phyloP scores from a whole-genome alignment of 2,888 invertebrate genomes.

The Rhagonycha fulva region DNA sequence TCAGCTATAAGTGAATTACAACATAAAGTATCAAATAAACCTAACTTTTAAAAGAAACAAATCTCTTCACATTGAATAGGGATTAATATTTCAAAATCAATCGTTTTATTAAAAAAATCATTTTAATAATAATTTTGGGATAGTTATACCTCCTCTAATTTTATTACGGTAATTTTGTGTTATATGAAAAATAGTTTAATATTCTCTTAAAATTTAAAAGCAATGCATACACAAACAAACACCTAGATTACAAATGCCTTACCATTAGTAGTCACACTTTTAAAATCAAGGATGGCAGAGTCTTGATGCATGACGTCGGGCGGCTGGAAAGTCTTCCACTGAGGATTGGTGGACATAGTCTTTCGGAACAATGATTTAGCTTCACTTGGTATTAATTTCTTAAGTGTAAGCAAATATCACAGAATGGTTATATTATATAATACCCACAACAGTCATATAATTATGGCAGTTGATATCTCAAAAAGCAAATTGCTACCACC shows the following conservation, averaged over 20 bases:
- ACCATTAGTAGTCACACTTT: conserved; percentile 68
- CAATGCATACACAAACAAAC: background rate
- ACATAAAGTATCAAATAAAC: background rate
- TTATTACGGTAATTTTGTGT: too few species aligned
- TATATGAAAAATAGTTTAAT: background rate
- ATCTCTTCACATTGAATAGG: too few species aligned
- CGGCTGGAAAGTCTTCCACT: conserved; percentile 91
- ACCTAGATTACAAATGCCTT: conserved; percentile 27
- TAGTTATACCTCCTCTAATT: too few species aligned
- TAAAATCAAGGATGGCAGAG: conserved; percentile 79
- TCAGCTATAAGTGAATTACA: background rate
- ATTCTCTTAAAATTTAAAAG: background rate
- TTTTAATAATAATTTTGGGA: too few species aligned
- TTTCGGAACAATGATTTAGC: conserved; percentile 50
- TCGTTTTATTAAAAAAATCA: too few species aligned
- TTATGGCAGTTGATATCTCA: conserved; percentile 49
- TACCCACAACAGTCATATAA: conserved; percentile 46
- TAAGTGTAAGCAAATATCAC: conserved; percentile 62
- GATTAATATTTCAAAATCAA: too few species aligned
- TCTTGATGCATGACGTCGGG: conserved; percentile 79
- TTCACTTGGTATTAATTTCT: conserved; percentile 55
- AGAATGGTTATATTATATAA: conserved; percentile 61
- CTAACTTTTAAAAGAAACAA: background rate
- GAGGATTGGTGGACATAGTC: conserved; percentile 81
- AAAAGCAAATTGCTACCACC: conserved; percentile 25